Percentiles rank a stretch among this genome's conserved stretches.
Conservation (phyloP, 2,113 vertebrate species). For the Acrocephalus arundinaceus region DNA sequence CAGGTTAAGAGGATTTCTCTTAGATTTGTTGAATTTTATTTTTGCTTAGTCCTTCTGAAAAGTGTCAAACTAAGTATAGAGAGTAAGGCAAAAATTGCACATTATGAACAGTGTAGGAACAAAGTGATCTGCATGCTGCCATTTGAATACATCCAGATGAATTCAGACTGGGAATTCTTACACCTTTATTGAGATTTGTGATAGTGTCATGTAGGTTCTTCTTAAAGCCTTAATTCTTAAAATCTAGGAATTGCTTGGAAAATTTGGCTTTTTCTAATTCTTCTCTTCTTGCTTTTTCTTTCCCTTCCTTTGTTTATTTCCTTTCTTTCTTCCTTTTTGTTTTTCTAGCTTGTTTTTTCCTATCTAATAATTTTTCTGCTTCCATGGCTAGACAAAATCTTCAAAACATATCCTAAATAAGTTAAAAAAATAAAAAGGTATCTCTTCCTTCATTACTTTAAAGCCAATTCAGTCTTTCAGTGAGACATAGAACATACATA, state of each 20-base stretch:
- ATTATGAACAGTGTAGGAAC: background rate
- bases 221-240: background rate
- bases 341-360: background rate
- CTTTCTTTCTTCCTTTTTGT: background rate
- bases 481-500: background rate
- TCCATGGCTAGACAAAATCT: background rate
- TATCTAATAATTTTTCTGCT: background rate
- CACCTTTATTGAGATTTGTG: background rate
- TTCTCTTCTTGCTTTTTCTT: background rate
- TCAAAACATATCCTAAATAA: background rate
- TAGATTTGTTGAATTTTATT: background rate
- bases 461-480: background rate
- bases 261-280: background rate
- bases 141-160: background rate
- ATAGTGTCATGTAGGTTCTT: background rate
- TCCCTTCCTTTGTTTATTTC: background rate
- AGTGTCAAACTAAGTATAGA: background rate
- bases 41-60: background rate
- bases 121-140: background rate
- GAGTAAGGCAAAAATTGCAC: background rate
- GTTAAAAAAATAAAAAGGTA: background rate
- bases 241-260: background rate
- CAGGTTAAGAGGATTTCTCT: background rate
- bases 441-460: background rate
- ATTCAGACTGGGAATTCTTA: background rate